Evolutionary conservation across 2,888 invertebrate species (phyloP).

Genomic region (Siphlonurus alternatus): DNA sequence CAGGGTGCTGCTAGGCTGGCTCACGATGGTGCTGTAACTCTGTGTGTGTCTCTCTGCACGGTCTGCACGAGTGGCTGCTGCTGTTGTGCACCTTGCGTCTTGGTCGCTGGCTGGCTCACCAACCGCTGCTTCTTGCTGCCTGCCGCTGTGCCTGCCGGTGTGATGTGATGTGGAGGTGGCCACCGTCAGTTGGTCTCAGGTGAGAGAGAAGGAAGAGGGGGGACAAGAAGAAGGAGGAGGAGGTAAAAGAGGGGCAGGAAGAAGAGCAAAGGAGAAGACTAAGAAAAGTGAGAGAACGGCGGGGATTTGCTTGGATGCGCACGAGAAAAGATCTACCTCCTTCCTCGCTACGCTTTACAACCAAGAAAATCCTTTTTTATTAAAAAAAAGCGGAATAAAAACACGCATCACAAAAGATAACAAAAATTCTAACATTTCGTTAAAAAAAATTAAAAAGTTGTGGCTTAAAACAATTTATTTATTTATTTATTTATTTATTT

Average conservation of each 20-base stretch:
- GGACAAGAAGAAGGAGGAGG: not conserved
- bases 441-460: no score
- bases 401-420: no score
- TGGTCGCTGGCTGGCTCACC: not conserved
- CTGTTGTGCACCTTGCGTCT: no score
- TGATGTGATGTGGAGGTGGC: not conserved
- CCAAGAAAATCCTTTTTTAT: no score
- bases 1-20: no score
- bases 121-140: not conserved
- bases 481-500: no score
- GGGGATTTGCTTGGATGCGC: constrained; percentile 2
- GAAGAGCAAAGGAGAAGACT: not conserved
- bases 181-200: not conserved
- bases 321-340: not conserved
- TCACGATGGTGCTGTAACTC: no score
- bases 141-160: not conserved
- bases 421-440: no score
- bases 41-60: no score
- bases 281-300: constrained; percentile 1
- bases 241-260: not conserved
- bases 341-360: not conserved
- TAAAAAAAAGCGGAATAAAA: no score
- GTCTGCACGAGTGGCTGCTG: no score
- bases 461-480: no score
- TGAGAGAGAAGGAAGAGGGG: not conserved